These are phyloP conservation scores for Liodrosophila aerea DNA, from an alignment of 2,888 invertebrate species.

Conservation along the genomic window DNA sequence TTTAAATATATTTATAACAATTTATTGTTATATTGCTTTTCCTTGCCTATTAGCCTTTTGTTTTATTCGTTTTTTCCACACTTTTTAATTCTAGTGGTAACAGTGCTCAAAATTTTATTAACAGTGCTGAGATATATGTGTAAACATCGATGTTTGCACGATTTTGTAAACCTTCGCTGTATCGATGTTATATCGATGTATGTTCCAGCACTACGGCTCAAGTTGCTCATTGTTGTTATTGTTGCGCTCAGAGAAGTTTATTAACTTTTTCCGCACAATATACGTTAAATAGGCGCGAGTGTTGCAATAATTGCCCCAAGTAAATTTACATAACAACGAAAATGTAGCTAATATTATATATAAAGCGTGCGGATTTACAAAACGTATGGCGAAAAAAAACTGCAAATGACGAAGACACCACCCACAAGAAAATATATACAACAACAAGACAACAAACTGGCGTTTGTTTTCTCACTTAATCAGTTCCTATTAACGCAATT, in stretches of 20 bases:
- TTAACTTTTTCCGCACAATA: conserved; percentile 27
- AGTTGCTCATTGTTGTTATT: too few species aligned
- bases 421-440: conserved; percentile 44
- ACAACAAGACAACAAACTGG: conserved; percentile 11
- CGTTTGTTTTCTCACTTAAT: conserved; percentile 43
- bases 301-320: conserved; percentile 47
- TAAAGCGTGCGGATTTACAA: conserved; percentile 27
- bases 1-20: too few species aligned
- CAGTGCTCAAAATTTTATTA: too few species aligned
- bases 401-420: conserved; percentile 37
- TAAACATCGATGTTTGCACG: too few species aligned
- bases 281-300: conserved; percentile 37
- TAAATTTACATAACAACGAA: conserved; percentile 42
- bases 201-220: too few species aligned
- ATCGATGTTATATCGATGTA: too few species aligned
- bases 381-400: conserved; percentile 51
- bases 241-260: conserved; percentile 32
- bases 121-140: too few species aligned
- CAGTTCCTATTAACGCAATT: conserved; percentile 64
- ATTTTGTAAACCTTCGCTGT: too few species aligned
- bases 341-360: conserved; percentile 26
- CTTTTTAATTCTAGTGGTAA: too few species aligned
- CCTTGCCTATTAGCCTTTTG: too few species aligned
- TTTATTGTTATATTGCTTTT: too few species aligned
- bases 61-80: too few species aligned